Evolutionary conservation across 2,797 vertebrate genomes (phyloP), one percentile per base, ranked within the genome.

Genomic region (Pelobates cultripes): DNA sequence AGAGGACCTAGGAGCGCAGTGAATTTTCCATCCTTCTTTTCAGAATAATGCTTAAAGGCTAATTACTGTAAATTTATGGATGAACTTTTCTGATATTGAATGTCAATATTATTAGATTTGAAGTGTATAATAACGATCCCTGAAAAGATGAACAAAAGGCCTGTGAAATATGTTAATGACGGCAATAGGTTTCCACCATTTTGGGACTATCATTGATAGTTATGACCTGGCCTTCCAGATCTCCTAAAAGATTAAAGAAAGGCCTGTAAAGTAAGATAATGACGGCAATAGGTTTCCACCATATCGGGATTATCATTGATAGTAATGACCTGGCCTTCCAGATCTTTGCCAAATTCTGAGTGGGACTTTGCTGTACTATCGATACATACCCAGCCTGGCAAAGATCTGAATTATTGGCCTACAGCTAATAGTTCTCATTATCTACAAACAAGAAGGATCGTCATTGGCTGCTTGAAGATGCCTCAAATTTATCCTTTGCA

Each of bases 141-240:
- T 70, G 6, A 69, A 75, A 61, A 28, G 70, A 71, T 84, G 82
- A 75, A 12, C 28, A 67, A 2, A 4, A 12, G 41, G 41, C 43
- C 44, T 47, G n/a, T 12, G 42, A 81, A 45, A 71, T 75, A 80
- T 69, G 28, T 68, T 82, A 42, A 40, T 63, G 44, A 68, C 15
- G 57, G 14, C 73, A 87, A 80, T 64, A 71, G 64, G 28, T 51
- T 81, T 17, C 9, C 45, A 2, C 17, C 7, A 2, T 1, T 70
- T 68, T 66, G 55, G 60, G 64, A 83, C 85, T 60, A 80, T 60
- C 17, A 40, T 55, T 61, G 70, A 79, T 72, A 77, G 43, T 40
- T 71, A 64, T 76, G 77, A 81, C 13, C 3, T 67, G 4, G 28
- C 28, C 28, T 28, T 28, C 28, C 28, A 28, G 51, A 69, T 75